Percentiles rank a stretch among this genome's conserved stretches.
Evolutionary conservation across 2,888 invertebrate genomes (phyloP).

Genomic region (Tinea pellionella): DNA sequence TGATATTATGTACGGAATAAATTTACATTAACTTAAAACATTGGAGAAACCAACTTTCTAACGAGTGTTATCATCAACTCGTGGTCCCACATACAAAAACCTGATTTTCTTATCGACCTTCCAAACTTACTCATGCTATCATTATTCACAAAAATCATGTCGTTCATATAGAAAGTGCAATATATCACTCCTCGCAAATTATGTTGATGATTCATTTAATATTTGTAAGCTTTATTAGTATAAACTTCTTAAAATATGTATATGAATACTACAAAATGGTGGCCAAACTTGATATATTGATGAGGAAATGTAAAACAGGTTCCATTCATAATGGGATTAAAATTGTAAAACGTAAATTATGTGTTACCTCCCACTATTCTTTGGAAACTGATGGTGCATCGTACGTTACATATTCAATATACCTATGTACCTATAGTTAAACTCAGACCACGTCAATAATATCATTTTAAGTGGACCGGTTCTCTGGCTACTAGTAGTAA

Average conservation of each 20-base stretch:
- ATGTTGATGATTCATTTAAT: too few relatives aligned
- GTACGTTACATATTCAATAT: neutral
- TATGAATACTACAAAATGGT: too few relatives aligned
- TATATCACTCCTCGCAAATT: neutral
- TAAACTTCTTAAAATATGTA: too few relatives aligned
- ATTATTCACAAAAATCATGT: neutral
- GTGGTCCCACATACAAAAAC: conserved; percentile 18
- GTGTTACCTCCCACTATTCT: neutral
- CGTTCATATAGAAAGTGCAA: conserved; percentile 10
- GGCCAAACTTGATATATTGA: too few relatives aligned
- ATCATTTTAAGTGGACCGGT: conserved; percentile 59
- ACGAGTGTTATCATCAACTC: conserved; percentile 19
- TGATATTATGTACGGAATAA: conserved; percentile 24
- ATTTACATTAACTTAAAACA: conserved; percentile 41
- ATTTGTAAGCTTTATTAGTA: too few relatives aligned
- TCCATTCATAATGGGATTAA: too few relatives aligned
- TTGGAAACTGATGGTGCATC: neutral
- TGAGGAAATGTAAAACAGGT: too few relatives aligned
- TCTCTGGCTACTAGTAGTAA: conserved; percentile 23
- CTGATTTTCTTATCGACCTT: conserved; percentile 26
- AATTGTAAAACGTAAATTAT: neutral
- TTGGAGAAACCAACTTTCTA: conserved; percentile 51
- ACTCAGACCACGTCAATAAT: conserved; percentile 41
- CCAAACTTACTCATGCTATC: neutral
- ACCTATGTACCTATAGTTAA: neutral